Percentiles rank a stretch among this genome's conserved stretches.
phyloP scores from a whole-genome alignment of 2,113 vertebrate genomes.

The Gambusia holbrooki region DNA sequence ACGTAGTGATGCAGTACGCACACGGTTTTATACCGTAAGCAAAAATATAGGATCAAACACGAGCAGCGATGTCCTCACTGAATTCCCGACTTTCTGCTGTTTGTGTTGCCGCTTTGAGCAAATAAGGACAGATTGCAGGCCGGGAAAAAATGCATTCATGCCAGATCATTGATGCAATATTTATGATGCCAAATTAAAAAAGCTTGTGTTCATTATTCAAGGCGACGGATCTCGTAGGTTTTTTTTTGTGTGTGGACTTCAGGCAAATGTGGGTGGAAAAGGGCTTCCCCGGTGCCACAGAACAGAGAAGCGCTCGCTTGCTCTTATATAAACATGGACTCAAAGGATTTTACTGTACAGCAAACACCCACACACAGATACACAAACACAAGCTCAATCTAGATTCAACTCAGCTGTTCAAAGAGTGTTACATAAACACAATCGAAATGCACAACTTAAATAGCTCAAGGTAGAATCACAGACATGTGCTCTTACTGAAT shows the following conservation, averaged over 20 bases:
- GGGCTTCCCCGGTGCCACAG: constrained; percentile 75
- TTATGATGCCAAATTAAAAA: constrained; percentile 79
- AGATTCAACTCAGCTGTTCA: constrained; percentile 44
- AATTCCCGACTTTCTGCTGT: constrained; percentile 31
- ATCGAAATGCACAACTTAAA: constrained; percentile 42
- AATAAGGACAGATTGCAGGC: constrained; percentile 59
- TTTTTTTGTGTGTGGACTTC: constrained; percentile 34
- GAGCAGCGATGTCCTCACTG: not conserved
- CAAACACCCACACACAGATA: constrained; percentile 42
- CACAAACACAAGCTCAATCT: constrained; percentile 27
- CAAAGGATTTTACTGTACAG: constrained; percentile 44
- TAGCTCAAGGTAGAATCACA: constrained; percentile 30
- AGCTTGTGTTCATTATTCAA: constrained; percentile 79
- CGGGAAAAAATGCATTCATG: constrained; percentile 71
- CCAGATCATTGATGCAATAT: constrained; percentile 81
- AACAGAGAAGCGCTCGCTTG: constrained; percentile 52
- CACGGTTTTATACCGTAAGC: constrained; percentile 12
- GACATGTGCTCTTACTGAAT: not conserved
- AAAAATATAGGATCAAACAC: constrained; percentile 6
- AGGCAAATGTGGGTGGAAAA: constrained; percentile 74
- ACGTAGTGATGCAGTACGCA: not conserved
- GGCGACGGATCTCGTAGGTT: constrained; percentile 22
- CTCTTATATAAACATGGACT: constrained; percentile 67
- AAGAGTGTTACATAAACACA: constrained; percentile 51
- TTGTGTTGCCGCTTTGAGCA: constrained; percentile 38